Conservation (phyloP, 23 tunicate species). For the Halocynthia roretzi region DNA sequence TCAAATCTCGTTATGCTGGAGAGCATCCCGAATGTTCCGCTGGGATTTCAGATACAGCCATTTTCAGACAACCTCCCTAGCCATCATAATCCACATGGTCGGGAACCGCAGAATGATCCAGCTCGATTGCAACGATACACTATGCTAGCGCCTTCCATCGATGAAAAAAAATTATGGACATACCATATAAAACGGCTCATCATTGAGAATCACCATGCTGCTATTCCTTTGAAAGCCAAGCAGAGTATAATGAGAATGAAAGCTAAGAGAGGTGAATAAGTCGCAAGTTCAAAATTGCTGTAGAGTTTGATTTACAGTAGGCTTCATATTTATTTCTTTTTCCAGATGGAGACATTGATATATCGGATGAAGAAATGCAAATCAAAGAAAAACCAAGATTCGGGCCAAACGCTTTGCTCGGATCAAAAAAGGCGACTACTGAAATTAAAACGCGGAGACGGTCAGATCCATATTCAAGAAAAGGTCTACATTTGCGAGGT, state of each 20-base stretch:
- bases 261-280: slow-evolving; percentile 9
- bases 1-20: slow-evolving; percentile 54
- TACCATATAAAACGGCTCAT: slow-evolving; percentile 58
- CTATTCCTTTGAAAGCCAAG: slow-evolving; percentile 48
- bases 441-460: slow-evolving; percentile 30
- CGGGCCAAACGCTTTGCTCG: slow-evolving; percentile 12
- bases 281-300: background rate
- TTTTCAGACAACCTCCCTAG: slow-evolving; percentile 10
- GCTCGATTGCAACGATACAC: slow-evolving; percentile 6
- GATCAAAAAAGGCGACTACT: slow-evolving; percentile 10
- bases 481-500: slow-evolving; percentile 22
- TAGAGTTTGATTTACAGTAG: background rate
- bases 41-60: slow-evolving; percentile 54
- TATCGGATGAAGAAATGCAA: slow-evolving; percentile 3
- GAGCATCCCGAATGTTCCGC: slow-evolving; percentile 45
- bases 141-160: slow-evolving; percentile 27
- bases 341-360: slow-evolving; percentile 8
- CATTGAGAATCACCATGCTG: slow-evolving; percentile 43
- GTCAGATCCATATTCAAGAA: slow-evolving; percentile 38
- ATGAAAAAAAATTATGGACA: slow-evolving; percentile 60
- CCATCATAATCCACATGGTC: slow-evolving; percentile 7
- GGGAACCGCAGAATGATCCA: slow-evolving; percentile 18
- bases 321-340: background rate
- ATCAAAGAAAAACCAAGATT: slow-evolving; percentile 8
- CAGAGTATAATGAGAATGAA: slow-evolving; percentile 24